phyloP scores from a whole-genome alignment of 2,113 vertebrate genomes.

The Plecotus auritus region DNA sequence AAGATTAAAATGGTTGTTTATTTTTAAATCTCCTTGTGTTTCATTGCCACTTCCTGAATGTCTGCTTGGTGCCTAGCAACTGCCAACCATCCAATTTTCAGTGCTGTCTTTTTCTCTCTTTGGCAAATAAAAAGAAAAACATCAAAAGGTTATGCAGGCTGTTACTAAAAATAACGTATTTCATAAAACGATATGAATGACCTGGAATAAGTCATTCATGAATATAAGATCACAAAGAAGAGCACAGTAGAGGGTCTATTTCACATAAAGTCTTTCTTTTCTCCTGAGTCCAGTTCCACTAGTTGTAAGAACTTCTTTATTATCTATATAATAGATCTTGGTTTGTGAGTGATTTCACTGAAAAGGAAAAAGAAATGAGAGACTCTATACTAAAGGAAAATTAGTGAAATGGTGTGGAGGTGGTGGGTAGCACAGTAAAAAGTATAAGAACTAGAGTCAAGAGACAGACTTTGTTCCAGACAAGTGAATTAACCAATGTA shows the following conservation, averaged over 20 bases:
- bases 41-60: constrained; percentile 56
- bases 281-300: neutral
- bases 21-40: constrained; percentile 69
- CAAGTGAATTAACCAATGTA: neutral
- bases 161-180: constrained; percentile 39
- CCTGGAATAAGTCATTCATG: constrained; percentile 43
- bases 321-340: neutral
- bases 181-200: constrained; percentile 50
- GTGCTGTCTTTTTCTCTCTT: constrained; percentile 40
- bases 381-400: neutral
- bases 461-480: neutral
- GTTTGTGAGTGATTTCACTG: neutral
- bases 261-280: neutral
- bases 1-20: constrained; percentile 68
- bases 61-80: constrained; percentile 80
- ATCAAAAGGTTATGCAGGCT: constrained; percentile 53
- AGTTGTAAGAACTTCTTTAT: neutral
- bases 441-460: neutral
- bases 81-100: constrained; percentile 58
- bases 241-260: neutral
- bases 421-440: neutral
- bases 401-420: neutral
- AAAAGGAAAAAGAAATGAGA: neutral
- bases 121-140: constrained; percentile 25
- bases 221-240: neutral